Base-by-base conservation (phyloP, 1,140 invertebrate species). In the Pseudobourletiella spinata region DNA sequence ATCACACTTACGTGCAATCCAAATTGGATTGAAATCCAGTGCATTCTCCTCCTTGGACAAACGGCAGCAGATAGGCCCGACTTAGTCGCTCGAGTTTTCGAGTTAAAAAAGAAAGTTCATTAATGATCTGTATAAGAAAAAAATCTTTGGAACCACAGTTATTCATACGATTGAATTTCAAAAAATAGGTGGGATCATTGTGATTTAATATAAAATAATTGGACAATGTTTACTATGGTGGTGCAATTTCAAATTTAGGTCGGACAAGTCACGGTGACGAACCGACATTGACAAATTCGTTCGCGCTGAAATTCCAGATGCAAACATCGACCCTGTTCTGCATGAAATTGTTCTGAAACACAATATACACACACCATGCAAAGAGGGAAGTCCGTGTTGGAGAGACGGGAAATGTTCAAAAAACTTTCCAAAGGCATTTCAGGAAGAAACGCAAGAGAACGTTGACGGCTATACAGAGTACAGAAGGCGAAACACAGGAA, bases 1-100 rank as follows among this genome's bases (percentile, higher is more conserved):
- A 72, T 78, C 18, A 79, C 77, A 15, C 72, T 79, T 29, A 78
- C 78, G 22, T 76, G 71, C 57, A 79, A 79, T 66, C 74, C 74
- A 26, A 67, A 65, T 14, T 77, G 77, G 76, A 18, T 48, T 11
- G 76, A 79, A 63, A 76, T 79, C 24, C 30, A 11, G 50, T 29
- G 68, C 29, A 63, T 69, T 35, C 51, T 78, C 46, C 57, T 68
- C 4, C 60, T 63, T 50, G 43, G 62, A 4, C 66, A 76, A 66
- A 62, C 24, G 48, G n/a, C 69, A 1, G 20, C 43, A 2, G 71
- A 76, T 66, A 44, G 74, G 6, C 73, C 74, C 46, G 75, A 78
- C 66, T 70, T 79, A 26, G 67, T 74, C 6, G 70, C 72, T 39
- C 59, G 78, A 66, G 77, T 81, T 16, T 82, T 81, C 69, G 70